These are phyloP conservation scores for Ceratina calcarata DNA, from an alignment of 1,140 invertebrate genomes.

Conservation along the genomic window DNA sequence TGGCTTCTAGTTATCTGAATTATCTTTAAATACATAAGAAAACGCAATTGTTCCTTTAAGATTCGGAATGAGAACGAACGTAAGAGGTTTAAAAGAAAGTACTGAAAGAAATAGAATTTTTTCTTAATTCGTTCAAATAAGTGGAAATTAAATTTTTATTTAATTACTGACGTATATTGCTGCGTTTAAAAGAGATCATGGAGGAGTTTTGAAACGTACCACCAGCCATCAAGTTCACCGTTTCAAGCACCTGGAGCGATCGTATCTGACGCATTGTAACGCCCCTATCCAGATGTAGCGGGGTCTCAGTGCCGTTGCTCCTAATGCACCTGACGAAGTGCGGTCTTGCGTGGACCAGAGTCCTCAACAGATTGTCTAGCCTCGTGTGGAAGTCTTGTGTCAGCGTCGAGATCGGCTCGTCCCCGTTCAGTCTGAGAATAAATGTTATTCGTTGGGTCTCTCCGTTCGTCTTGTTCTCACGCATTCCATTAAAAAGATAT, in stretches of 20 bases:
- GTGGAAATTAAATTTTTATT: too few species aligned
- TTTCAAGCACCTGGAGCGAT: conserved; percentile 95
- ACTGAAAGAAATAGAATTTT: too few species aligned
- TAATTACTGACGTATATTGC: too few species aligned
- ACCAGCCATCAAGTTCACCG: conserved; percentile 96
- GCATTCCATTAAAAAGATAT: not conserved
- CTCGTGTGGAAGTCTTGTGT: conserved; percentile 97
- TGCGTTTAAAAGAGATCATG: not conserved
- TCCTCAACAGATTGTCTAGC: conserved; percentile 94
- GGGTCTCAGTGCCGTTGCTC: conserved; percentile 89
- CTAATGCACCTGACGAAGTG: conserved; percentile 96
- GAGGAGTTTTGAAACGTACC: conserved; percentile 74
- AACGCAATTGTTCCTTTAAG: too few species aligned
- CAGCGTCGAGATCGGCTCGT: conserved; percentile 93
- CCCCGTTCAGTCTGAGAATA: conserved; percentile 86
- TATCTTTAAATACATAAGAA: too few species aligned
- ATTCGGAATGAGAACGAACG: too few species aligned
- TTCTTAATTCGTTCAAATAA: too few species aligned
- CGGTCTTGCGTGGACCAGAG: conserved; percentile 94
- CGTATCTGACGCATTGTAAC: conserved; percentile 92
- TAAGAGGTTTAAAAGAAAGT: too few species aligned
- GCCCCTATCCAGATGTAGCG: conserved; percentile 89
- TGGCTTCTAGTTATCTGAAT: too few species aligned
- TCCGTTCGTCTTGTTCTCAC: not conserved
- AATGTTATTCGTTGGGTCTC: conserved; percentile 19